These are phyloP conservation scores for Psophia crepitans DNA, from an alignment of 2,113 vertebrate genomes.

Conservation along the genomic window DNA sequence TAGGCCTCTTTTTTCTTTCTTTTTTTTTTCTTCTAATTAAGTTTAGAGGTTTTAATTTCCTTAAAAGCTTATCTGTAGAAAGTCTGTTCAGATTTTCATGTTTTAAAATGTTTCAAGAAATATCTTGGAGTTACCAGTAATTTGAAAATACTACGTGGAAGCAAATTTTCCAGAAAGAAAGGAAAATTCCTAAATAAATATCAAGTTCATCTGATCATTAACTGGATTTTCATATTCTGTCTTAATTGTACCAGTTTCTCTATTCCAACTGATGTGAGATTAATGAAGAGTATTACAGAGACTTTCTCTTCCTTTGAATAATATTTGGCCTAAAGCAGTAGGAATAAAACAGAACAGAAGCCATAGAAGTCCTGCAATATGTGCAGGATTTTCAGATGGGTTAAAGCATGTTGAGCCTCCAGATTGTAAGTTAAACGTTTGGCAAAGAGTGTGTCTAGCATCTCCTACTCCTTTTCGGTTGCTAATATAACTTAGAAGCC, in stretches of 20 bases:
- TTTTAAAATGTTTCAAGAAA: background rate
- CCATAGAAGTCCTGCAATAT: conserved; percentile 17
- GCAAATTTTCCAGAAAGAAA: background rate
- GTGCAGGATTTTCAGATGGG: conserved; percentile 14
- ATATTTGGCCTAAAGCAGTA: background rate
- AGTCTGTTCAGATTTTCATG: background rate
- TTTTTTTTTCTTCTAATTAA: background rate
- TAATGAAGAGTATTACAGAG: background rate
- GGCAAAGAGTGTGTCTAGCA: conserved; percentile 18
- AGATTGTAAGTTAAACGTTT: background rate
- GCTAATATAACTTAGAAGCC: background rate
- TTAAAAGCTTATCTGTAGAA: background rate
- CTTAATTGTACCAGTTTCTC: background rate
- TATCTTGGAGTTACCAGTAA: background rate
- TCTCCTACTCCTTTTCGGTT: background rate
- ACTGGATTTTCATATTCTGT: background rate
- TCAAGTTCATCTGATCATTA: background rate
- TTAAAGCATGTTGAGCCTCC: conserved; percentile 12
- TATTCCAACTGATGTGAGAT: background rate
- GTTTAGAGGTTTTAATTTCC: background rate
- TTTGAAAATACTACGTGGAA: background rate
- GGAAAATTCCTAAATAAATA: background rate
- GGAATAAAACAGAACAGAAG: background rate
- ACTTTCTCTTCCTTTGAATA: background rate
- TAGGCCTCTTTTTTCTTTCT: background rate